Conservation (phyloP, 64 coral and sea anemone genomes). For the Acropora tenuis region DNA sequence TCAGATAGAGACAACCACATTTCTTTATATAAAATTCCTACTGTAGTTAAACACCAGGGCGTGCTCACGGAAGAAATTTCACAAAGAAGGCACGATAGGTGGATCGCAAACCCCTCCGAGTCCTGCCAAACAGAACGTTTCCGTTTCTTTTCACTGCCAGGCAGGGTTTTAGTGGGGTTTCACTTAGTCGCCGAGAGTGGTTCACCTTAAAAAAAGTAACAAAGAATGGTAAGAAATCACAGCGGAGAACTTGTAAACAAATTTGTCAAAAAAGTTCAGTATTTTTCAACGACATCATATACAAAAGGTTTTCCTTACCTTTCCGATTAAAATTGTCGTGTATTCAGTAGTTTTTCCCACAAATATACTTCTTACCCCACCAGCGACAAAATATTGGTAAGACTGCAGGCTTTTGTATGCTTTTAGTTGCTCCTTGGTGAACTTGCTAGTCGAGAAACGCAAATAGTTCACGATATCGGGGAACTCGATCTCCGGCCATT, state of each 20-base stretch:
- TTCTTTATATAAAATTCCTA: neutral
- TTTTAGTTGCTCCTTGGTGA: conserved; percentile 48
- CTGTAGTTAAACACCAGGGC: conserved; percentile 32
- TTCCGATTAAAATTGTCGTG: no score
- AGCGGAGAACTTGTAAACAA: conserved; percentile 9
- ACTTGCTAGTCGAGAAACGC: conserved; percentile 30
- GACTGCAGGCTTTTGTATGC: conserved; percentile 59
- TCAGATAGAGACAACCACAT: conserved; percentile 39
- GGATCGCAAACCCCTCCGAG: conserved; percentile 49
- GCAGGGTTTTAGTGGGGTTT: no score
- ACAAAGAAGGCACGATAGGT: conserved; percentile 48
- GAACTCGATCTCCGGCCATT: no score
- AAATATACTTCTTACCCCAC: conserved; percentile 44
- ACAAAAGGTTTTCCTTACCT: no score
- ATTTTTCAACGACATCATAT: neutral
- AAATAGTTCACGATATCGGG: neutral
- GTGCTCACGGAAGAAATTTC: conserved; percentile 48
- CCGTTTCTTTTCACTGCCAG: conserved; percentile 5
- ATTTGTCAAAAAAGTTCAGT: neutral
- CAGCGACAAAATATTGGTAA: conserved; percentile 63
- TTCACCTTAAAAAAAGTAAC: conserved; percentile 40
- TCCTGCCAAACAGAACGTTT: conserved; percentile 41
- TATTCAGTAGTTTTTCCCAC: conserved; percentile 1
- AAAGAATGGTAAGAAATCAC: neutral
- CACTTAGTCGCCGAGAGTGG: conserved; percentile 15